Evolutionary conservation across 2,888 invertebrate genomes (phyloP).

Genomic region (Lagria hirta): DNA sequence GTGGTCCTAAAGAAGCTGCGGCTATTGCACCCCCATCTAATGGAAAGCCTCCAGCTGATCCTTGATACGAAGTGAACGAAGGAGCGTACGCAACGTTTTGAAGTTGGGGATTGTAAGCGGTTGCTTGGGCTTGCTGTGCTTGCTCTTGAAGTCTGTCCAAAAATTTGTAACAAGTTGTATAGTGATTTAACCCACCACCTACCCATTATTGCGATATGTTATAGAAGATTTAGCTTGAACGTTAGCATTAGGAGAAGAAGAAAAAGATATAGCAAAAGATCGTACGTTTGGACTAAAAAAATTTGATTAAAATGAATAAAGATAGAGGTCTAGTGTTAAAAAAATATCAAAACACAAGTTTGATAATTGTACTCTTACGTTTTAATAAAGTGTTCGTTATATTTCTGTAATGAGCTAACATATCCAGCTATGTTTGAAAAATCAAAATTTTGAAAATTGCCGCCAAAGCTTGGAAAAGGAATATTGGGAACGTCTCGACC

Average conservation of each 20-base stretch:
- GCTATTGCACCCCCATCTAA: constrained; percentile 55
- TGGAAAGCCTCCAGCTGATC: constrained; percentile 22
- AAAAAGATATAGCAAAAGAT: constrained; percentile 40
- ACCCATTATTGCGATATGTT: constrained; percentile 27
- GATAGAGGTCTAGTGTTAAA: too few species aligned
- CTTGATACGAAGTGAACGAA: constrained; percentile 17
- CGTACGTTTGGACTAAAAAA: constrained; percentile 35
- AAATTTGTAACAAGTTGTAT: constrained; percentile 5
- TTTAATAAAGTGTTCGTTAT: constrained; percentile 42
- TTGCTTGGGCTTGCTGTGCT: constrained; percentile 5
- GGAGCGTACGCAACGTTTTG: constrained; percentile 2
- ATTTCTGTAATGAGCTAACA: constrained; percentile 40
- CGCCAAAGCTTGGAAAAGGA: constrained; percentile 30
- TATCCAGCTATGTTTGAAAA: too few species aligned
- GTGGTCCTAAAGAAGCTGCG: constrained; percentile 58
- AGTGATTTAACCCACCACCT: constrained; percentile 29
- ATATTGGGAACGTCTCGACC: constrained; percentile 7
- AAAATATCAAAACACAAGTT: constrained; percentile 16
- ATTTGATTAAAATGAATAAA: too few species aligned
- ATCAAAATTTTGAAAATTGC: constrained; percentile 29
- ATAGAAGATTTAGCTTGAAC: constrained; percentile 42
- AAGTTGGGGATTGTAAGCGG: too few species aligned
- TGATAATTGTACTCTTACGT: constrained; percentile 37
- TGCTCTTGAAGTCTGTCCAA: constrained; percentile 17
- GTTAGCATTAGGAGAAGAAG: constrained; percentile 35